A percentile compares a stretch with the other conserved stretches of the same genome.
phyloP scores from a whole-genome alignment of 2,113 vertebrate species.

The Daubentonia madagascariensis region DNA sequence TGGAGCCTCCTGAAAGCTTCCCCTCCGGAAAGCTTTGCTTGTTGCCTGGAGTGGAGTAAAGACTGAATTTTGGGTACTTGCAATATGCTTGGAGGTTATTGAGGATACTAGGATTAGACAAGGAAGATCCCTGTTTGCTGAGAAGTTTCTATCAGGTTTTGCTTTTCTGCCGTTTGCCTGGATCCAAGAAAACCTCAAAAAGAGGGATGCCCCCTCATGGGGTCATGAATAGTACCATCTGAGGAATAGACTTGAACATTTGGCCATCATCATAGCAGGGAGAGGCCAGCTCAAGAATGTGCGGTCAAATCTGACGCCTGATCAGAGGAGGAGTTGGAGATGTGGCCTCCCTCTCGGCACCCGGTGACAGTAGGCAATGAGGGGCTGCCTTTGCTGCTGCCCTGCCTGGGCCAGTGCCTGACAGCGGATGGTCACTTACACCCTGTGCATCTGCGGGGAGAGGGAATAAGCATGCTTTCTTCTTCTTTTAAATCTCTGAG shows the following conservation, averaged over 20 bases:
- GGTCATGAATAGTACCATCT: not conserved
- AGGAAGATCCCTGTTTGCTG: not conserved
- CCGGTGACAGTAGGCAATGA: rapidly evolving
- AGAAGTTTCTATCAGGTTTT: not conserved
- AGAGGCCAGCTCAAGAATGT: not conserved
- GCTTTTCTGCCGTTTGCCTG: not conserved
- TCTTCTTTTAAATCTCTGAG: not conserved
- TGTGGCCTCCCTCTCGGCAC: rapidly evolving
- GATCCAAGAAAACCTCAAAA: not conserved
- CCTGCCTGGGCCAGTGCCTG: not conserved
- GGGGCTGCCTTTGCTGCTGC: not conserved
- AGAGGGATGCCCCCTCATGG: not conserved
- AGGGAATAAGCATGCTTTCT: not conserved
- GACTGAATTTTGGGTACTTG: not conserved
- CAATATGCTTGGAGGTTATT: not conserved
- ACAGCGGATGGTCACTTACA: not conserved
- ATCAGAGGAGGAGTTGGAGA: not conserved
- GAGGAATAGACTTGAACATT: not conserved
- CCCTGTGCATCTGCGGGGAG: not conserved
- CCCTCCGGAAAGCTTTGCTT: not conserved
- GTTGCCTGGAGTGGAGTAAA: not conserved
- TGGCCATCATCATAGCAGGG: not conserved
- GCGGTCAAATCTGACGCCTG: rapidly evolving
- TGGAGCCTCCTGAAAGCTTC: not conserved
- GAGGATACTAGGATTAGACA: too few species aligned